Evolutionary conservation across 2,113 vertebrate genomes (phyloP).

Genomic region (Merops nubicus): DNA sequence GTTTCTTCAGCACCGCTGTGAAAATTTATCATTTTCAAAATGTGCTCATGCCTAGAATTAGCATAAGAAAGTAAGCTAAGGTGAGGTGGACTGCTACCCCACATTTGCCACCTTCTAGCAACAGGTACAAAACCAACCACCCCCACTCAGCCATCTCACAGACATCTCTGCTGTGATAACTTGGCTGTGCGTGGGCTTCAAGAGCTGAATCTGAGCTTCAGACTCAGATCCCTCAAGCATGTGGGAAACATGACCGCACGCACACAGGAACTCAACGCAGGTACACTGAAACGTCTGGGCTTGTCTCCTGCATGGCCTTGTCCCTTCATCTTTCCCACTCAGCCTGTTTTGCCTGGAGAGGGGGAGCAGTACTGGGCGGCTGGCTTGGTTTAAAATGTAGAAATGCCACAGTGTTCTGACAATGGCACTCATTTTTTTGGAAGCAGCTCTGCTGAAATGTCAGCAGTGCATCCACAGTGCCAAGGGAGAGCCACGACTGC

Average conservation of each 20-base stretch:
- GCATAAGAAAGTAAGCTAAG: not conserved
- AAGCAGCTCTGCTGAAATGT: slow-evolving; percentile 16
- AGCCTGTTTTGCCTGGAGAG: not conserved
- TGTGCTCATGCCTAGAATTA: not conserved
- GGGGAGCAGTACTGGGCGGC: not conserved
- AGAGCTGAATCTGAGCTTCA: not conserved
- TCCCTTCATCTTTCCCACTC: not conserved
- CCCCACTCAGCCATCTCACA: not conserved
- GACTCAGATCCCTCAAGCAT: not conserved
- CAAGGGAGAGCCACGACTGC: not conserved
- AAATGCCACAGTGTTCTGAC: not conserved
- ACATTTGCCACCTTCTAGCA: not conserved
- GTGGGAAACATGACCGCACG: not conserved
- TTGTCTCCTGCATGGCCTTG: not conserved
- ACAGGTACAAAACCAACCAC: not conserved
- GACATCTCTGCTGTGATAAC: not conserved
- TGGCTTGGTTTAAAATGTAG: not conserved
- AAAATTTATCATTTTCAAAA: not conserved
- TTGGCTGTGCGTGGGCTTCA: not conserved
- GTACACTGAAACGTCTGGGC: not conserved
- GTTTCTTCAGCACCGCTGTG: not conserved
- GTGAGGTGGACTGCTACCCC: not conserved
- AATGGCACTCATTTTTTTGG: not conserved
- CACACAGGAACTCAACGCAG: not conserved
- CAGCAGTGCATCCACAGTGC: not conserved